phyloP scores from a whole-genome alignment of 1,140 invertebrate species.

The Leptonema lineaticorne region DNA sequence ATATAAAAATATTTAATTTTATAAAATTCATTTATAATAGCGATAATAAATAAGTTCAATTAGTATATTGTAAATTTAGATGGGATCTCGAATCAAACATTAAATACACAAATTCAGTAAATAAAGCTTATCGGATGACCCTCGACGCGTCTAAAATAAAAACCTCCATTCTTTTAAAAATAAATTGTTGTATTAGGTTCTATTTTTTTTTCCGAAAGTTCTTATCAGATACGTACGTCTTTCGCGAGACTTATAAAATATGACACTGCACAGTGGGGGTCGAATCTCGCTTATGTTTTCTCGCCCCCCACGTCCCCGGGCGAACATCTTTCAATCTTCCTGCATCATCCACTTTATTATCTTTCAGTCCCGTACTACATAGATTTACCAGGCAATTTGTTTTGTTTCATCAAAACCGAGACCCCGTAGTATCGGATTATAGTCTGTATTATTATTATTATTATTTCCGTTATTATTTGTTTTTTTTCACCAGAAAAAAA shows the following conservation, averaged over 20 bases:
- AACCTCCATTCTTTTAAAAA: no score
- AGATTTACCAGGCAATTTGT: constrained; percentile 32
- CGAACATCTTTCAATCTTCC: constrained; percentile 28
- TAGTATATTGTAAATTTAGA: no score
- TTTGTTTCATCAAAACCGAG: constrained; percentile 30
- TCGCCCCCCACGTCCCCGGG: not conserved
- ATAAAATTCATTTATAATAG: no score
- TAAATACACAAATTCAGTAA: no score
- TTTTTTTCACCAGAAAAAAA: no score
- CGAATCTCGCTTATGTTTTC: not conserved
- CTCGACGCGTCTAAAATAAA: no score
- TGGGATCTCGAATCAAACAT: no score
- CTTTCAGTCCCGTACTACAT: constrained; percentile 26
- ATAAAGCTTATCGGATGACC: no score
- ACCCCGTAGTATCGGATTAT: constrained; percentile 25
- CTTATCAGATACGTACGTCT: not conserved
- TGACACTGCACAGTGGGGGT: constrained; percentile 1
- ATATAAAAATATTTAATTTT: no score
- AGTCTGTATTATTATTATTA: constrained; percentile 10
- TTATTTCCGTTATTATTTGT: no score
- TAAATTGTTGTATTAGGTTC: constrained; percentile 7
- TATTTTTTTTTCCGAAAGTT: no score
- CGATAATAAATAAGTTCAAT: no score
- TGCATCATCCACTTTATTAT: constrained; percentile 32
- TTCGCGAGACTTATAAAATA: constrained; percentile 13